Conservation (phyloP, 2,797 vertebrate genomes). For the Lerista edwardsae region DNA sequence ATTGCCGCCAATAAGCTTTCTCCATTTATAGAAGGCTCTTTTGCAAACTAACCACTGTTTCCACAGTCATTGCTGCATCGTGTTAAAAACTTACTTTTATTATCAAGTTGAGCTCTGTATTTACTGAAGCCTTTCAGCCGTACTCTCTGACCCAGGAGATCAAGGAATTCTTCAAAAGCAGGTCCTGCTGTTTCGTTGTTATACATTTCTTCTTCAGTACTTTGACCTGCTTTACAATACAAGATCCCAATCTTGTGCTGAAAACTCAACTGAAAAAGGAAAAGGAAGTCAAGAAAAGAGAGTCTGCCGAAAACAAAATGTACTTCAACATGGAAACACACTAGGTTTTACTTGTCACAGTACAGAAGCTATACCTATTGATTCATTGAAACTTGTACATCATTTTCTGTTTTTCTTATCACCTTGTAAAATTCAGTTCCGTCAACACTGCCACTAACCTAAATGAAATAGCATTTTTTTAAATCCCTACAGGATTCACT, state of each 20-base stretch:
- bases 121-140: constrained; percentile 94
- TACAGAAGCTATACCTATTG: neutral
- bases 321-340: neutral
- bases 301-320: neutral
- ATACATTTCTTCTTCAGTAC: constrained; percentile 98
- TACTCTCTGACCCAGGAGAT: constrained; percentile 94
- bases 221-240: constrained; percentile 95
- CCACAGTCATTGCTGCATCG: neutral
- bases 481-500: neutral
- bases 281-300: constrained; percentile 39
- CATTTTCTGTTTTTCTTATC: neutral
- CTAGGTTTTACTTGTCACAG: neutral
- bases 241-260: constrained; percentile 98
- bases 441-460: neutral
- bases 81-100: constrained; percentile 88
- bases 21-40: neutral
- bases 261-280: constrained; percentile 90
- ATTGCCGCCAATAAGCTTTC: too few relatives aligned
- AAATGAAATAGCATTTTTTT: neutral
- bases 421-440: neutral
- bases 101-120: constrained; percentile 96
- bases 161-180: constrained; percentile 94
- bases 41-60: neutral
- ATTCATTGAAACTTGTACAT: neutral
- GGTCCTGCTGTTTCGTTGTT: constrained; percentile 95